Base-by-base conservation (phyloP, 37 sponge, comb jelly and placozoan species). In the Spongilla lacustris region DNA sequence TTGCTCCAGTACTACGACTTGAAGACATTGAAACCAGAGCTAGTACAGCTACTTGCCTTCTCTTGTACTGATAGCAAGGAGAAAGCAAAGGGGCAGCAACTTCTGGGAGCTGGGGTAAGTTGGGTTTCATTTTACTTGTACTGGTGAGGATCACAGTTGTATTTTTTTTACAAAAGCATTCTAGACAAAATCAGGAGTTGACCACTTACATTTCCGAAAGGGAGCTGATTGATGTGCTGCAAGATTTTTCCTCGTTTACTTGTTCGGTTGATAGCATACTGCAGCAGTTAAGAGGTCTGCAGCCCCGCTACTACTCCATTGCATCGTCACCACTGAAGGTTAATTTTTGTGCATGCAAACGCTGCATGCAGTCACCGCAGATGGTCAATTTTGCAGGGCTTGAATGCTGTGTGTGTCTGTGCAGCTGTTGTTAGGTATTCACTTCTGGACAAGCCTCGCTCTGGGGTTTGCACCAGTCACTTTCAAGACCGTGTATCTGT, bases 261-360 rank as follows among this genome's bases (percentile, higher is more conserved):
- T 81, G 75, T 19, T 35, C 86, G 17, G 69, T 68, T 11, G 58
- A 75, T 12, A 77, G 68, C 21, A 73, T 90, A 24, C 46, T 90
- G 25, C 81, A 78, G 48, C 86, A 81, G 37, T 71, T 90, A 17
- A 82, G 67, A 50, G 67, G 76, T 1, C 77, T 90, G 1, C 91
- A 85, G 77, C 91, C 91, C 24, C 75, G 91, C 21, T 90, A 90
- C 50, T 90, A 90, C 77, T 90, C 91, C 48, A 90, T 90, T 77
- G 81, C 91, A 19, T 90, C 91, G 0, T 91, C 88, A 13, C 88
- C 86, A 17, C 0, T 26, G 23, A 80, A 81, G 82, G 91, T 90
- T 22, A 1, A 36, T 68, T 33, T 35, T 11, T 33, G 37, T 8
- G 8, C 46, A 46, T 10, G 46, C n/a, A 24, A 24, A 38, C 9